Conservation (phyloP, 2,113 vertebrate genomes). For the Salvator merianae region DNA sequence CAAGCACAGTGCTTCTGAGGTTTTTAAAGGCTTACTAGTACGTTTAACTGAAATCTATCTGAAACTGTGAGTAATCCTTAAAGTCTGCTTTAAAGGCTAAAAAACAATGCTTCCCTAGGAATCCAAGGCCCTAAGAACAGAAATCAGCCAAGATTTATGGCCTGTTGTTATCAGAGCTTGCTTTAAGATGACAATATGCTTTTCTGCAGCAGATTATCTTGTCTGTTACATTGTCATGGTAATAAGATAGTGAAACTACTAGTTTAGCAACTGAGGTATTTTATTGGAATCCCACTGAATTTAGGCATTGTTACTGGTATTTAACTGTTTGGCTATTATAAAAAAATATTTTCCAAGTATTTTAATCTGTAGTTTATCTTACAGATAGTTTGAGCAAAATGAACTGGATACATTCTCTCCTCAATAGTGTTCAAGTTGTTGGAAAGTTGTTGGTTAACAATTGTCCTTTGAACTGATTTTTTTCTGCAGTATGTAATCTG, state of each 20-base stretch:
- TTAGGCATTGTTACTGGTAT: background rate
- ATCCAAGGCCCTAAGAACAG: background rate
- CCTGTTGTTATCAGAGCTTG: background rate
- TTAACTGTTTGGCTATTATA: background rate
- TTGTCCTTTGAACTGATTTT: background rate
- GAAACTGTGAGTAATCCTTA: background rate
- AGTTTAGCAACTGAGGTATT: background rate
- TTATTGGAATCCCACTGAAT: background rate
- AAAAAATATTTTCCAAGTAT: background rate
- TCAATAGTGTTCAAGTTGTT: background rate
- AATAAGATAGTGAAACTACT: background rate
- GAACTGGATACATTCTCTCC: background rate
- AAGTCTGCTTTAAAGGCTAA: background rate
- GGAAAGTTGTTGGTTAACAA: background rate
- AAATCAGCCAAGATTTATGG: background rate
- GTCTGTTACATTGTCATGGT: background rate
- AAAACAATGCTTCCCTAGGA: background rate
- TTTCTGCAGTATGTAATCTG: background rate
- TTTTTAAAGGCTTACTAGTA: background rate
- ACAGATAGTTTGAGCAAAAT: background rate
- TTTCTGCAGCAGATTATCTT: background rate
- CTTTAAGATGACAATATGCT: background rate
- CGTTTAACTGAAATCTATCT: background rate
- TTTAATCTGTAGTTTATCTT: background rate
- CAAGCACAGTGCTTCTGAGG: background rate